Evolutionary conservation across 2,797 vertebrate species (phyloP).

Genomic region (Spheniscus humboldti): DNA sequence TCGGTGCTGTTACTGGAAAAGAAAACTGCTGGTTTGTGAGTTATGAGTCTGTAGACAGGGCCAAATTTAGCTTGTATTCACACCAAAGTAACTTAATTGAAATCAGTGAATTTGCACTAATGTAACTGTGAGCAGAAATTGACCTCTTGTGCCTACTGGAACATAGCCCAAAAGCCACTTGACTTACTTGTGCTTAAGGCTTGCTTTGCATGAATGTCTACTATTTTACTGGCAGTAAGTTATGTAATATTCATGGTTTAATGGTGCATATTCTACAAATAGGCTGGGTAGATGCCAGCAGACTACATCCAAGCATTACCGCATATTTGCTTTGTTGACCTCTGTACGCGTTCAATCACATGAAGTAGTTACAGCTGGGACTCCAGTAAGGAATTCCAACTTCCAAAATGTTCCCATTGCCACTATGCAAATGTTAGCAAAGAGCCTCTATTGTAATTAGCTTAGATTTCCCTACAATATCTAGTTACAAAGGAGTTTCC

Average conservation of each 20-base stretch:
- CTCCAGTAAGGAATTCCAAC: conserved; percentile 45
- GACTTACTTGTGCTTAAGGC: conserved; percentile 24
- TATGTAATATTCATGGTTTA: conserved; percentile 56
- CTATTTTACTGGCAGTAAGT: conserved; percentile 23
- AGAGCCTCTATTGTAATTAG: conserved; percentile 63
- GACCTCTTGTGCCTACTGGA: conserved; percentile 35
- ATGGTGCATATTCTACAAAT: conserved; percentile 44
- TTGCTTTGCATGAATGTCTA: conserved; percentile 26
- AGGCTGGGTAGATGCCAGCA: conserved; percentile 35
- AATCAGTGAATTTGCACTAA: conserved; percentile 51
- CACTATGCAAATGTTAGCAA: conserved; percentile 36
- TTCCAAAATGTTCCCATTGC: conserved; percentile 55
- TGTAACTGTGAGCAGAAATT: conserved; percentile 41
- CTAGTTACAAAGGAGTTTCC: conserved; percentile 50
- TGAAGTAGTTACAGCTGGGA: conserved; percentile 53
- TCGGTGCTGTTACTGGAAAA: neutral
- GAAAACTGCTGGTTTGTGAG: conserved; percentile 14
- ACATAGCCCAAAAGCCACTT: conserved; percentile 42
- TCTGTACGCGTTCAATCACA: neutral
- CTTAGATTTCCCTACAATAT: conserved; percentile 66
- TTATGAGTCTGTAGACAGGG: neutral
- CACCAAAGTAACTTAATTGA: conserved; percentile 40
- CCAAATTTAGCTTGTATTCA: conserved; percentile 5
- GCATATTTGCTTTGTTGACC: conserved; percentile 56
- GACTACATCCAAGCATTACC: conserved; percentile 16